A percentile compares a stretch with the other conserved stretches of the same genome.
Conservation (phyloP, 2,888 invertebrate genomes). For the Drosophila ezoana region DNA sequence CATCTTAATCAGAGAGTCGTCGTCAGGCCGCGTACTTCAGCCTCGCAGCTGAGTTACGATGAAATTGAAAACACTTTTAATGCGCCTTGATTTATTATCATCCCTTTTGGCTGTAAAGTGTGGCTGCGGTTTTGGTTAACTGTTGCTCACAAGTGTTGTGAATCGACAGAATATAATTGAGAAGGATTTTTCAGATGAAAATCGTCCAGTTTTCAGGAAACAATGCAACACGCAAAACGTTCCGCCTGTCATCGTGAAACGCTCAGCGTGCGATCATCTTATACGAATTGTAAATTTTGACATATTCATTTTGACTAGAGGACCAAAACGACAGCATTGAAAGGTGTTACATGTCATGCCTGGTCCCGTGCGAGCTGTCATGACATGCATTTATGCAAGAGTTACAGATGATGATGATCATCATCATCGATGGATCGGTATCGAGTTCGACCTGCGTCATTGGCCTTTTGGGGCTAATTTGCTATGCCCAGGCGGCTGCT, state of each 20-base stretch:
- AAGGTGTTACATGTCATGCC: constrained; percentile 76
- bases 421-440: constrained; percentile 33
- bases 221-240: constrained; percentile 42
- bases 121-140: constrained; percentile 48
- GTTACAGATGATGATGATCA: constrained; percentile 42
- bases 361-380: constrained; percentile 57
- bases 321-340: constrained; percentile 54
- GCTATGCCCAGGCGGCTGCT: constrained; percentile 68
- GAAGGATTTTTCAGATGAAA: constrained; percentile 70
- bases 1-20: constrained; percentile 63
- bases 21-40: constrained; percentile 50
- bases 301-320: constrained; percentile 74
- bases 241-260: constrained; percentile 55
- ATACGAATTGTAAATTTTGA: constrained; percentile 78
- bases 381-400: constrained; percentile 78
- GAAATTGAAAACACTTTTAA: constrained; percentile 77
- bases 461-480: constrained; percentile 71
- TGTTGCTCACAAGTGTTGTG: constrained; percentile 63
- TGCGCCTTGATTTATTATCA: constrained; percentile 76
- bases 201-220: constrained; percentile 38
- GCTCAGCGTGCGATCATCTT: constrained; percentile 48
- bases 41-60: constrained; percentile 56
- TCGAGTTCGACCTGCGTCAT: constrained; percentile 41
- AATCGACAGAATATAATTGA: constrained; percentile 60
- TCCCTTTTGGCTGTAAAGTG: constrained; percentile 40